Conservation (phyloP, 2,888 invertebrate genomes). For the Drosophila kuntzei region DNA sequence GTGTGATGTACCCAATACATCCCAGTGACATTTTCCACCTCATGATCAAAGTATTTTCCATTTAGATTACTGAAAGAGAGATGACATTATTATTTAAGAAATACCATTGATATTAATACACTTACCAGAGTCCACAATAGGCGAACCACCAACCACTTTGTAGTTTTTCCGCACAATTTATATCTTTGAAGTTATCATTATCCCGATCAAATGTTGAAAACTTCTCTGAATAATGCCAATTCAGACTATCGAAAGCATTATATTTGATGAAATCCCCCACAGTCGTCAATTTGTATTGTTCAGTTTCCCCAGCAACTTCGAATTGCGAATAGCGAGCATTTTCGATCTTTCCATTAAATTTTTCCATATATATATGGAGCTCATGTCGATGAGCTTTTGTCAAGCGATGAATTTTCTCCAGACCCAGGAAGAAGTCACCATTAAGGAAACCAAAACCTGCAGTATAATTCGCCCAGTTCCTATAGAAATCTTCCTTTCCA, state of each 20-base stretch:
- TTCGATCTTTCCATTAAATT: background rate
- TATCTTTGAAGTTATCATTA: background rate
- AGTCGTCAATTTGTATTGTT: background rate
- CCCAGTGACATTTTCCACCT: background rate
- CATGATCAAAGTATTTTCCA: slow-evolving; percentile 5
- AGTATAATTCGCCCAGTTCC: slow-evolving; percentile 5
- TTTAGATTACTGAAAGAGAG: background rate
- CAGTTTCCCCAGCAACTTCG: background rate
- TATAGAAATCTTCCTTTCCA: slow-evolving; percentile 5
- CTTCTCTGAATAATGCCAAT: background rate
- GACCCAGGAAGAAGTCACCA: slow-evolving; percentile 11
- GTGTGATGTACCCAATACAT: background rate
- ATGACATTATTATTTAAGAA: background rate
- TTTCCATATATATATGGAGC: slow-evolving; percentile 1
- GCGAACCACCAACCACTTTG: background rate
- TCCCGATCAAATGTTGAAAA: slow-evolving; percentile 3
- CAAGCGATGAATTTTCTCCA: slow-evolving; percentile 4
- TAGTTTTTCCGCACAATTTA: background rate
- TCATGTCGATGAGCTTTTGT: background rate
- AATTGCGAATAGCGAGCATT: background rate
- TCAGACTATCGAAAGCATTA: background rate
- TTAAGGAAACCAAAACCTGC: background rate
- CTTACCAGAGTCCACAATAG: slow-evolving; percentile 2
- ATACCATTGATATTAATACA: background rate
- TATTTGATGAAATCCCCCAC: background rate